Base-by-base conservation (phyloP, 2,888 invertebrate genomes). In the Aspidapion aeneum region DNA sequence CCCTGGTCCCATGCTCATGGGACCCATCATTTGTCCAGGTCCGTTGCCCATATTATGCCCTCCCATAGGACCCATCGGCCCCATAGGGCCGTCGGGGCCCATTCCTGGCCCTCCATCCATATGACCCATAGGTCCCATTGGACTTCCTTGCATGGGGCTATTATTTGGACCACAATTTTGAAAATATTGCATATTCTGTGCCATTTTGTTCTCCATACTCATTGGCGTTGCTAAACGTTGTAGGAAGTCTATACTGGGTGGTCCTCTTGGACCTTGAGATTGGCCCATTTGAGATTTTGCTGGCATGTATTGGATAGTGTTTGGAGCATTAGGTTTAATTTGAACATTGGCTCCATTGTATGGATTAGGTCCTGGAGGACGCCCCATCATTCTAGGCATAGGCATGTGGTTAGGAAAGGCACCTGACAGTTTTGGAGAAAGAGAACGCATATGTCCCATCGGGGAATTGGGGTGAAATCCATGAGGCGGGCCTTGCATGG, bases 231-330 rank as follows among this genome's bases (percentile, higher is more conserved):
- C 90, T 74, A 92, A 95, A 64, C 95, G 86, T 73, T 93, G 94
- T 62, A 96, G 82, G 81, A 96, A 96, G 74, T 96, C 94, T 68
- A 96, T 82, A 80, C 93, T 92, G 51, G 94, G 94, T 2, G 94
- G 93, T 9, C 91, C 90, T 55, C 94, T 83, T 90, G 93, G 56
- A 88, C 90, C 63, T 90, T 84, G 0, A 90, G 90, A 60, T 86
- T 87, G 22, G 85, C 87, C 85, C 74, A 89, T 88, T 77, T 94
- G 94, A n/a, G 96, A 93, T 81, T 96, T 86, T 59, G 96, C 94
- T 19, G 98, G 98, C 79, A 97, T 87, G 84, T 98, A 98, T 83
- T 98, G 97, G 77, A 98, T 98, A 49, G 98, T 98, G 81, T 98
- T 98, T 0, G 98, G 97, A 12, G 97, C 96, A 79, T 93, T 96